phyloP scores from a whole-genome alignment of 2,797 vertebrate genomes.

The Sorex maritimensis region DNA sequence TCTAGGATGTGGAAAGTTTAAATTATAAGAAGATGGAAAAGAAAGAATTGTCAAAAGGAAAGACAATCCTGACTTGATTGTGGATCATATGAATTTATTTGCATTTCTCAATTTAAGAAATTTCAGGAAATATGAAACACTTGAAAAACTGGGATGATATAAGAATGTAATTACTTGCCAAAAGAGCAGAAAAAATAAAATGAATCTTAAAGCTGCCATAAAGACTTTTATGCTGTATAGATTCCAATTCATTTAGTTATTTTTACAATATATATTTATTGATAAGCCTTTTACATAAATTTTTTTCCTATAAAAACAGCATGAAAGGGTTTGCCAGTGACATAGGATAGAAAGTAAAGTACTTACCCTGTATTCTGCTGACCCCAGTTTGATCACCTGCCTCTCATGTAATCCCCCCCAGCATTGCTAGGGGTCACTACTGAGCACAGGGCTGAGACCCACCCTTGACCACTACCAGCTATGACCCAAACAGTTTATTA shows the following conservation, averaged over 20 bases:
- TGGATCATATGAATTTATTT: constrained; percentile 54
- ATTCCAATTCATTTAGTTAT: not conserved
- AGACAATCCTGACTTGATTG: constrained; percentile 8
- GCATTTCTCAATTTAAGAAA: constrained; percentile 65
- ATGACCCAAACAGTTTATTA: not conserved
- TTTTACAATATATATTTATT: constrained; percentile 12
- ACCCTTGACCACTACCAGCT: no score
- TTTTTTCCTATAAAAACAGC: not conserved
- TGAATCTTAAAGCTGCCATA: not conserved
- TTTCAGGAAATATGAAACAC: not conserved
- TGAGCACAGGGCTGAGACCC: no score
- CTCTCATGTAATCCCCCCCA: no score
- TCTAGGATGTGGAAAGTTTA: constrained; percentile 69
- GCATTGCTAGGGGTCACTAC: no score
- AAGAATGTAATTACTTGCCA: constrained; percentile 6
- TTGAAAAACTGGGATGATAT: constrained; percentile 34
- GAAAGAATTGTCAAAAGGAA: constrained; percentile 54
- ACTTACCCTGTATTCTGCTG: no score
- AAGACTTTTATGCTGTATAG: not conserved
- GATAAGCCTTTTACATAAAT: not conserved
- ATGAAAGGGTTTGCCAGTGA: no score
- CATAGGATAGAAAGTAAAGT: no score
- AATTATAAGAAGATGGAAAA: constrained; percentile 71
- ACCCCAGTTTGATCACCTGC: no score
- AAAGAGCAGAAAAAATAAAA: not conserved